Evolutionary conservation across 53 echinoderm and acorn worm species (phyloP).

Genomic region (Patiria pectinifera): DNA sequence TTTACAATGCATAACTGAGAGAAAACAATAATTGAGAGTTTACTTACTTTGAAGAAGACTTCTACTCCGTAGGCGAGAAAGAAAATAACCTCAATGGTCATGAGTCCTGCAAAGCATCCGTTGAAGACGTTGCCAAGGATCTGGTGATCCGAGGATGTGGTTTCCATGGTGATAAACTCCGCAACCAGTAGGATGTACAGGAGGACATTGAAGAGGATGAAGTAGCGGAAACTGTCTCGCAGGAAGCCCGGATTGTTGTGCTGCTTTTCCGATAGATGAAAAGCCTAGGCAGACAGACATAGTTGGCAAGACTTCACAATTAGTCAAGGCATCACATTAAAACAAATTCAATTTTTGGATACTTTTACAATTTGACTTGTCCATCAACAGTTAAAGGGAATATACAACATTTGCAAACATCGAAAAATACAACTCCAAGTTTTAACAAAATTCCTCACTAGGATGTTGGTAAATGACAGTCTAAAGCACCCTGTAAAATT

Average conservation of each 20-base stretch:
- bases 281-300: constrained; percentile 72
- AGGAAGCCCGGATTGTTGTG: constrained; percentile 89
- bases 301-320: background rate
- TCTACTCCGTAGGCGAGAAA: constrained; percentile 96
- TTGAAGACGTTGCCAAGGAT: constrained; percentile 78
- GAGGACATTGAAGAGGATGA: constrained; percentile 85
- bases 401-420: too few relatives aligned
- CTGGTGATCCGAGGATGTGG: constrained; percentile 66
- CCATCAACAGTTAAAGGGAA: too few relatives aligned
- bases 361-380: too few relatives aligned
- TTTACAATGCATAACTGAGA: too few relatives aligned
- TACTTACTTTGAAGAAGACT: constrained; percentile 91
- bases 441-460: too few relatives aligned
- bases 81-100: constrained; percentile 89
- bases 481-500: too few relatives aligned
- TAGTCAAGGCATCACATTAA: background rate
- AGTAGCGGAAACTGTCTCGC: constrained; percentile 85
- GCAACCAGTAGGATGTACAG: constrained; percentile 81
- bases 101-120: constrained; percentile 82
- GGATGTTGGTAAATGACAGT: too few relatives aligned
- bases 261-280: constrained; percentile 86
- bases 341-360: too few relatives aligned
- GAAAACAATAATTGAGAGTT: background rate
- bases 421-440: too few relatives aligned
- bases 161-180: constrained; percentile 80